Evolutionary conservation across 2,797 vertebrate species (phyloP), one percentile per base, ranked within the genome.

Genomic region (Poecile montanus): DNA sequence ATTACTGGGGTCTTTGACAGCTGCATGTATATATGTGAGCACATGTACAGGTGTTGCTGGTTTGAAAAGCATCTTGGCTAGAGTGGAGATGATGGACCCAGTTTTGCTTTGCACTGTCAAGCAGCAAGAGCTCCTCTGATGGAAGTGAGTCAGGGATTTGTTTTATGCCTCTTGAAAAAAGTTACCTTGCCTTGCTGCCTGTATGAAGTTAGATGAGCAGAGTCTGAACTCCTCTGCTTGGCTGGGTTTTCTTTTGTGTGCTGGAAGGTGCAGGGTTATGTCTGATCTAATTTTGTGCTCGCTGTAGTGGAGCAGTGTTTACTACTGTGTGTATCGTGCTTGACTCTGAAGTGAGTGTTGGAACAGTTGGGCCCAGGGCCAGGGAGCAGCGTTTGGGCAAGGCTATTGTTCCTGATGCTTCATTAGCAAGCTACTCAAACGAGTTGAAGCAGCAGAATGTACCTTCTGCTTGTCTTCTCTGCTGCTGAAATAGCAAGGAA

Each of bases 321-420:
- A 32, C 66, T 62, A 4, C 65, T 14, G 38, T 0, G 2, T 42
- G 48, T n/a, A 9, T 53, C 1, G 0, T 6, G 30, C 78, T 20
- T 16, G 78, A 25, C 78, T 79, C 77, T 32, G 50, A 10, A 18
- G 20, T 11, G 58, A 74, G 56, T 12, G 1, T 61, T 63, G 54
- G 65, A 60, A 8, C 54, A 21, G 56, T 6, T 44, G 66, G 85
- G 79, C 74, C n/a, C 8, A 8, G 60, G 67, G 83, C 90, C 92
- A 80, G 25, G 91, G 32, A 48, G 0, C 5, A 0, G 53, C 0
- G 2, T 17, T 76, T 45, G 74, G 58, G 27, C 90, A 79, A n/a
- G 51, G 62, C 91, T 57, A 0, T 67, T 76, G 58, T 54, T 78
- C 66, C 51, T 82, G 74, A 61, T 48, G 70, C 82, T 76, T 70